Conservation (phyloP, 2,113 vertebrate genomes). For the Pelodiscus sinensis region DNA sequence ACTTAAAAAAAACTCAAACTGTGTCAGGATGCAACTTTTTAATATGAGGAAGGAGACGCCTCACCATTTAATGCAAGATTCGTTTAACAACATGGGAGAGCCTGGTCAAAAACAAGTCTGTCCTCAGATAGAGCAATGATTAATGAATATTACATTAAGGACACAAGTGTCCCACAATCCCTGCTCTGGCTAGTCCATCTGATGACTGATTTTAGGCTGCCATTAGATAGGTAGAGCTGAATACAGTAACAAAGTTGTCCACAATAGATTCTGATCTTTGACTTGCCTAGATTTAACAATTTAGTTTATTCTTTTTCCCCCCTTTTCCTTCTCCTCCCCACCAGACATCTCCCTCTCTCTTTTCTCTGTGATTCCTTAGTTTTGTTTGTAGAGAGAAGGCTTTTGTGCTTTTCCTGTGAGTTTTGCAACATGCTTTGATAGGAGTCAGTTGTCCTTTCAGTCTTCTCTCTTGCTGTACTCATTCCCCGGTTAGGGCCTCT, state of each 20-base stretch:
- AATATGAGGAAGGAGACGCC: background rate
- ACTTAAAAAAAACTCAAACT: background rate
- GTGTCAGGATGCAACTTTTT: background rate
- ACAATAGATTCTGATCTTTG: background rate
- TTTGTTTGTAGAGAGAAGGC: too few species aligned
- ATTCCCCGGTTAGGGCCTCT: background rate
- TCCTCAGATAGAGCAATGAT: background rate
- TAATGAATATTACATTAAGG: background rate
- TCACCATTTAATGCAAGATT: background rate
- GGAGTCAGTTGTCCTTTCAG: background rate
- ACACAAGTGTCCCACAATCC: background rate
- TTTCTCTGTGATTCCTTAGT: background rate
- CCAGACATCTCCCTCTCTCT: background rate
- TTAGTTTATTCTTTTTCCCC: background rate
- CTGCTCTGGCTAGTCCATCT: background rate
- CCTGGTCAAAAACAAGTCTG: background rate
- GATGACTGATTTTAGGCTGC: background rate
- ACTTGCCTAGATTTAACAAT: background rate
- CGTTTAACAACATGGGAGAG: background rate
- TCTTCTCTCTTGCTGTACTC: background rate
- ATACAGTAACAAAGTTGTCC: background rate
- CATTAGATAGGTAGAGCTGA: background rate
- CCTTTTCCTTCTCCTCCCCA: background rate
- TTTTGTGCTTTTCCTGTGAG: background rate
- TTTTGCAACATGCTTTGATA: background rate